Percentiles rank a stretch among this genome's conserved stretches.
These are phyloP conservation scores for Salvelinus alpinus DNA, from an alignment of 2,113 vertebrate genomes.

Conservation along the genomic window DNA sequence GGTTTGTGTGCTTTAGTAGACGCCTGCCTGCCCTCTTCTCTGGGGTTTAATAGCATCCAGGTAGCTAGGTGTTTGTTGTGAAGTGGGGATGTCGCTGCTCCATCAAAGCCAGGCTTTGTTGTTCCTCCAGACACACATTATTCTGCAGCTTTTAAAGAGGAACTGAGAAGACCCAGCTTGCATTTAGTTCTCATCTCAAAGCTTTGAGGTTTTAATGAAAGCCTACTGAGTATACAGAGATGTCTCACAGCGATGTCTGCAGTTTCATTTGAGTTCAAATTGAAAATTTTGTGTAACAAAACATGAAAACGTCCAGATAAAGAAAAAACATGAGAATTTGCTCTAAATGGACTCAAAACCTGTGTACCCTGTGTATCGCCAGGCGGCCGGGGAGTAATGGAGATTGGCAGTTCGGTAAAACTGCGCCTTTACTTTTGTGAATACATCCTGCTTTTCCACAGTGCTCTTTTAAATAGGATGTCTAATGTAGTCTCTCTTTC, in stretches of 20 bases:
- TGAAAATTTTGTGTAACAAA: neutral
- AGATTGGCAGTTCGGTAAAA: neutral
- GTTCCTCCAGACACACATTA: neutral
- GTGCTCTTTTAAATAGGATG: neutral
- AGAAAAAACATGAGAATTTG: neutral
- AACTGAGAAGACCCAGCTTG: neutral
- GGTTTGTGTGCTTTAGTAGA: too few species aligned
- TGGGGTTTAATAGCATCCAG: neutral
- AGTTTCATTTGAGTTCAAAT: neutral
- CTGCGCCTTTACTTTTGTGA: neutral
- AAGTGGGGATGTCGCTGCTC: neutral
- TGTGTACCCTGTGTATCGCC: neutral
- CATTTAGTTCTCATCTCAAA: neutral
- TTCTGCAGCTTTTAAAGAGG: neutral
- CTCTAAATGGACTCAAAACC: neutral
- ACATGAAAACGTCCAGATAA: neutral
- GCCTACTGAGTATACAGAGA: neutral
- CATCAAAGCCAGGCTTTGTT: constrained; percentile 1
- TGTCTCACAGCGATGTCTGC: neutral
- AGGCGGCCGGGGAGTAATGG: neutral
- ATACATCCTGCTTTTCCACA: neutral
- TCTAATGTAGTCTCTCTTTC: too few species aligned
- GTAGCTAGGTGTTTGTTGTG: constrained; percentile 17
- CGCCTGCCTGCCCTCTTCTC: neutral
- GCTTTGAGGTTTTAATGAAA: constrained; percentile 25